Evolutionary conservation across 2,888 invertebrate genomes (phyloP).

Genomic region (Cyaniris semiargus): DNA sequence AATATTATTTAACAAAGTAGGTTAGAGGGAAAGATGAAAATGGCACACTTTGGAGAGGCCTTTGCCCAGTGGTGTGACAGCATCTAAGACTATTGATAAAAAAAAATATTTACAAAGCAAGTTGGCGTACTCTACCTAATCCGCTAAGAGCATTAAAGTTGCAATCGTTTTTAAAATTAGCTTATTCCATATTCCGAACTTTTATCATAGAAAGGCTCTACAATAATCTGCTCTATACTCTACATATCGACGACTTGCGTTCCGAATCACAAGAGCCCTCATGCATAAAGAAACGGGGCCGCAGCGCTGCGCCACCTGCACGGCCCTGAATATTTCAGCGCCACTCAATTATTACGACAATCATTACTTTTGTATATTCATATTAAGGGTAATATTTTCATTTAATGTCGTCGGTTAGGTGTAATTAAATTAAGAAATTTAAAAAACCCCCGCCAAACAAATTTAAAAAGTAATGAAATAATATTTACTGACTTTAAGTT

Average conservation of each 20-base stretch:
- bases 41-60: too few species aligned
- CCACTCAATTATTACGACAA: slow-evolving; percentile 30
- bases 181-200: neutral
- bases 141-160: too few species aligned
- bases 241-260: slow-evolving; percentile 64
- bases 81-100: too few species aligned
- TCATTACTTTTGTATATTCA: slow-evolving; percentile 23
- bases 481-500: too few species aligned
- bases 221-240: slow-evolving; percentile 47
- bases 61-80: too few species aligned
- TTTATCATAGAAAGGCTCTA: slow-evolving; percentile 28
- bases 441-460: too few species aligned
- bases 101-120: too few species aligned
- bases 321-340: slow-evolving; percentile 66
- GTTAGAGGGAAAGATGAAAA: too few species aligned
- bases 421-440: too few species aligned
- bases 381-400: neutral
- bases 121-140: too few species aligned
- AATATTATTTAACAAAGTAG: neutral
- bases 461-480: too few species aligned
- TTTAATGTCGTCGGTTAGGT: neutral
- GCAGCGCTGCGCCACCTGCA: slow-evolving; percentile 65
- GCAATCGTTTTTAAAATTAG: neutral
- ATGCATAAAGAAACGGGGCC: slow-evolving; percentile 72
- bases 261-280: slow-evolving; percentile 70